Percentiles rank a stretch among this genome's conserved stretches.
Evolutionary conservation across 1,140 invertebrate species (phyloP).

Genomic region (Neodiprion pinetum): DNA sequence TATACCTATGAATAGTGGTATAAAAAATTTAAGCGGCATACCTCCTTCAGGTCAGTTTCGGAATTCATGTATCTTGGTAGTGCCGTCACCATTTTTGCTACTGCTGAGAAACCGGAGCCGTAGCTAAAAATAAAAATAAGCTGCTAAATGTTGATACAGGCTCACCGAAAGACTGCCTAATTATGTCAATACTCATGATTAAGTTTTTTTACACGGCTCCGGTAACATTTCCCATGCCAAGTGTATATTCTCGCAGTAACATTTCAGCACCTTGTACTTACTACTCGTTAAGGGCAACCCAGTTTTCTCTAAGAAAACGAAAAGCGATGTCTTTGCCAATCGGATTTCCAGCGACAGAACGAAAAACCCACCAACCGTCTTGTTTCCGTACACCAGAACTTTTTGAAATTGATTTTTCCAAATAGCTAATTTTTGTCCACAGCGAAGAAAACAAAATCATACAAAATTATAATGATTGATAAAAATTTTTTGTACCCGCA

Average conservation of each 20-base stretch:
- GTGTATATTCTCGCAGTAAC: background rate
- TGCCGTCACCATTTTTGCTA: conserved; percentile 61
- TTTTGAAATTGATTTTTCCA: conserved; percentile 58
- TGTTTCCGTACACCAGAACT: conserved; percentile 61
- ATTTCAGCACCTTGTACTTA: conserved; percentile 40
- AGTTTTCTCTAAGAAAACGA: conserved; percentile 59
- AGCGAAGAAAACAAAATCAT: background rate
- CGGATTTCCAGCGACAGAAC: conserved; percentile 39
- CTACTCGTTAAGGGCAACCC: conserved; percentile 57
- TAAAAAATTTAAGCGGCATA: background rate
- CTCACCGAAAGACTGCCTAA: background rate
- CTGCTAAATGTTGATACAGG: no score
- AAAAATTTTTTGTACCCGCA: background rate
- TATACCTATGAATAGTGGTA: background rate
- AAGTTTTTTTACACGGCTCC: background rate
- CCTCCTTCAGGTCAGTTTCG: background rate
- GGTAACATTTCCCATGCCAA: background rate
- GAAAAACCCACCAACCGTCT: conserved; percentile 59
- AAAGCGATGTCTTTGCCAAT: conserved; percentile 61
- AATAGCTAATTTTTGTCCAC: conserved; percentile 47
- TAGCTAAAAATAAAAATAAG: conserved; percentile 42
- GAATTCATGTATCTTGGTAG: conserved; percentile 60
- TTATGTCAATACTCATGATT: background rate
- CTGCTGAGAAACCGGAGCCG: conserved; percentile 61
- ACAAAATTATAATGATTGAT: background rate